phyloP scores from a whole-genome alignment of 2,113 vertebrate species.

The Cettia cetti region DNA sequence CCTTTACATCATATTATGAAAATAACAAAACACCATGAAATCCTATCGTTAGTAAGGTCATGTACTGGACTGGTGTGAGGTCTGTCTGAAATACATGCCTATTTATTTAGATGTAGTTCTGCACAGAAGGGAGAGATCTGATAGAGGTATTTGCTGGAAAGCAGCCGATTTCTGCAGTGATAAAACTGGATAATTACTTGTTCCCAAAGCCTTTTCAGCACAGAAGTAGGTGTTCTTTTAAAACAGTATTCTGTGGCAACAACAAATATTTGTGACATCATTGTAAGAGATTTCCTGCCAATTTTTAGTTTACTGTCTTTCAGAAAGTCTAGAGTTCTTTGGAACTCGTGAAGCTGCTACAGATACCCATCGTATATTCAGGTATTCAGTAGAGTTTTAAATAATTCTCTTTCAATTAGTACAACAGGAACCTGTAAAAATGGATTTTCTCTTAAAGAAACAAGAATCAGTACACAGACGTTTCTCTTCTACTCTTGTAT shows the following conservation, averaged over 20 bases:
- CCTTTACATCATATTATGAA: neutral
- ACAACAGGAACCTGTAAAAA: slow-evolving; percentile 66
- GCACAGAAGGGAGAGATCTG: neutral
- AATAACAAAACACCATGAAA: neutral
- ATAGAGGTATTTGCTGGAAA: slow-evolving; percentile 7
- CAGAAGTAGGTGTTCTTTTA: slow-evolving; percentile 53
- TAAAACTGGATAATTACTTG: slow-evolving; percentile 39
- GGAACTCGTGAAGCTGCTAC: slow-evolving; percentile 60
- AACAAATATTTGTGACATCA: slow-evolving; percentile 54
- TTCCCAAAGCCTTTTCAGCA: slow-evolving; percentile 37
- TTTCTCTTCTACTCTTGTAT: slow-evolving; percentile 46
- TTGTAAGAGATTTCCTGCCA: slow-evolving; percentile 45
- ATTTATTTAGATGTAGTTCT: slow-evolving; percentile 1
- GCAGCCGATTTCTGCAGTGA: slow-evolving; percentile 32
- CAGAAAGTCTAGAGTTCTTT: slow-evolving; percentile 60
- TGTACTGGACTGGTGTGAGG: neutral
- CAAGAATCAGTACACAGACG: slow-evolving; percentile 46
- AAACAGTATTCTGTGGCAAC: slow-evolving; percentile 51
- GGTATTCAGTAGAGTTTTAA: slow-evolving; percentile 76
- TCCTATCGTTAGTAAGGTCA: neutral
- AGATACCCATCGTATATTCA: slow-evolving; percentile 63
- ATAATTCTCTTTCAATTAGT: slow-evolving; percentile 76
- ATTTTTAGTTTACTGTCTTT: slow-evolving; percentile 64
- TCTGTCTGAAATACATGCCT: neutral
- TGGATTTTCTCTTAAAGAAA: slow-evolving; percentile 70